Conservation (phyloP, 2,113 vertebrate genomes). For the Butorides virescens region DNA sequence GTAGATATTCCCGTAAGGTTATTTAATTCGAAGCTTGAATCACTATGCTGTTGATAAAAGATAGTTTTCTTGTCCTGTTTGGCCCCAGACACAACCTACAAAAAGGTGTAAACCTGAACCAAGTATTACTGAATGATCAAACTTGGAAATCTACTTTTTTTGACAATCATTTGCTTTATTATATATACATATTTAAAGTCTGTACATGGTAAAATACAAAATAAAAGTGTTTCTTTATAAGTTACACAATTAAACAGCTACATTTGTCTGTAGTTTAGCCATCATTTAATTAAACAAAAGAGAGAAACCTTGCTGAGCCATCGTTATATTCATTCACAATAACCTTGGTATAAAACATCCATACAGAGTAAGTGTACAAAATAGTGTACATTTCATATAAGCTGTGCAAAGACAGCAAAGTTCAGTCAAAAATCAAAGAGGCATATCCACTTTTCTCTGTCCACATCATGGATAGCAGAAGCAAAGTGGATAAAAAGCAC, state of each 20-base stretch:
- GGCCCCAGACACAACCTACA: not conserved
- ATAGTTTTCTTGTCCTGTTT: not conserved
- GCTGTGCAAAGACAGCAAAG: constrained; percentile 79
- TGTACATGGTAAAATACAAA: constrained; percentile 81
- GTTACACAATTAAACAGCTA: constrained; percentile 76
- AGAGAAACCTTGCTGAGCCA: constrained; percentile 18
- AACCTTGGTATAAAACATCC: constrained; percentile 82
- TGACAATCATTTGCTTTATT: constrained; percentile 64
- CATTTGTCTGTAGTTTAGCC: constrained; percentile 44
- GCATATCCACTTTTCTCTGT: constrained; percentile 32
- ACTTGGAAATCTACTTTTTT: constrained; percentile 40
- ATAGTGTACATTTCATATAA: constrained; percentile 76
- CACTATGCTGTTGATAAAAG: not conserved
- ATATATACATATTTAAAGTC: constrained; percentile 81
- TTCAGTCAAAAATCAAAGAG: constrained; percentile 70
- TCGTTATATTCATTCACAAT: constrained; percentile 64
- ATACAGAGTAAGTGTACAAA: constrained; percentile 77
- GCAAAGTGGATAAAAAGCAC: not conserved
- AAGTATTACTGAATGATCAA: not conserved
- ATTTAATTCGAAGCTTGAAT: not conserved
- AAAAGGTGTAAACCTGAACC: not conserved
- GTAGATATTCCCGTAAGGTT: not conserved
- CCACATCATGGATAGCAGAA: not conserved
- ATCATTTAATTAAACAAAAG: constrained; percentile 7
- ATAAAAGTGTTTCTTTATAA: constrained; percentile 81